Evolutionary conservation across 2,888 invertebrate genomes (phyloP).

Genomic region (Patella caerulea): DNA sequence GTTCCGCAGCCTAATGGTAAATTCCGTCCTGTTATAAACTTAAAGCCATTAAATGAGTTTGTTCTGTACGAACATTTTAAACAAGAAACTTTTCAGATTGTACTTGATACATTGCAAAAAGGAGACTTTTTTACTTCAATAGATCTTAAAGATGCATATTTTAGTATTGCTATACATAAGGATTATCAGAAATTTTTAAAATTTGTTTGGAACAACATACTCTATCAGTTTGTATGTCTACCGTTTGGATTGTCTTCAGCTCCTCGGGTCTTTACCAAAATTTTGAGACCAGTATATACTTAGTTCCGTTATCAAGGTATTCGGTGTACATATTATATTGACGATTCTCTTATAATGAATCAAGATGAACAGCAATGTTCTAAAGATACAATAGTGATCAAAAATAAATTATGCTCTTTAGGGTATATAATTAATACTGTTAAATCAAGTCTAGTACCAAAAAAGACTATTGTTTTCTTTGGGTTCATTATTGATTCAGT

Average conservation of each 20-base stretch:
- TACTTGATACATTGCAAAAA: not conserved
- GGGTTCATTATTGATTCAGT: not conserved
- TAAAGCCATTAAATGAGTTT: slow-evolving; percentile 1
- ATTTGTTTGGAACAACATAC: slow-evolving; percentile 18
- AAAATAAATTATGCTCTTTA: slow-evolving; percentile 19
- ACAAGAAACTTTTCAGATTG: not conserved
- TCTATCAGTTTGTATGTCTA: slow-evolving; percentile 20
- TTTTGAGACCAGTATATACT: not conserved
- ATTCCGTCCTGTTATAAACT: not conserved
- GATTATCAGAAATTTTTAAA: slow-evolving; percentile 24
- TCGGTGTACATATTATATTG: slow-evolving; percentile 10
- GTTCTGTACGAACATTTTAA: slow-evolving; percentile 1
- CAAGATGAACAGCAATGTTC: not conserved
- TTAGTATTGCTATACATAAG: slow-evolving; percentile 12
- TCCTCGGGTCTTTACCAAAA: not conserved
- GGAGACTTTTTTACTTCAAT: not conserved
- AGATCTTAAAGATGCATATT: not conserved
- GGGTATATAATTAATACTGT: not conserved
- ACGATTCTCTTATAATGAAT: not conserved
- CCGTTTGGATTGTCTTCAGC: not conserved
- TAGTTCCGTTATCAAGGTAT: slow-evolving; percentile 13
- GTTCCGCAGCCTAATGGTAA: slow-evolving; percentile 2
- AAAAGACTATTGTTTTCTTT: not conserved
- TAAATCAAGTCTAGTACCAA: not conserved
- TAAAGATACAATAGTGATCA: not conserved